Conservation (phyloP, 2,797 vertebrate genomes). For the Adrianichthys oophorus region DNA sequence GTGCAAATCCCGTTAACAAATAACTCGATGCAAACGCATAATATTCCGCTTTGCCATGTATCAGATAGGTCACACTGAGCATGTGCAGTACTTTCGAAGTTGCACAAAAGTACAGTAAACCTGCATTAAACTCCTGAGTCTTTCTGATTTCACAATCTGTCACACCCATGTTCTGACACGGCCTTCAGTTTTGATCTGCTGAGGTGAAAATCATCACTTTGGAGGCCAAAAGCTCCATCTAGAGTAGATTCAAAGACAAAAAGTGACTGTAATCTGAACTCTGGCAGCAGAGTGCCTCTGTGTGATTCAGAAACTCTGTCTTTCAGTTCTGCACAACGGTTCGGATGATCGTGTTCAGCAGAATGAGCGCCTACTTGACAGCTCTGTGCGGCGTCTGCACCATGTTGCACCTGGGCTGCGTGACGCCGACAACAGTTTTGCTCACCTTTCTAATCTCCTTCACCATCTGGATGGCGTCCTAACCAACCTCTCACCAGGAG, state of each 20-base stretch:
- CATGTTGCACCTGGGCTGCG: constrained; percentile 78
- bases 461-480: constrained; percentile 95
- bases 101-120: neutral
- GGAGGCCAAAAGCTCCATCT: constrained; percentile 52
- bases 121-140: neutral
- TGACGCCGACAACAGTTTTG: constrained; percentile 78
- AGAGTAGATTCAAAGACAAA: constrained; percentile 28
- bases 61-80: neutral
- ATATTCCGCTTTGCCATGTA: neutral
- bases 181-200: constrained; percentile 1
- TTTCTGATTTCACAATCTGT: neutral
- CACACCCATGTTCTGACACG: neutral
- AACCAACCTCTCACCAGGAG: constrained; percentile 26
- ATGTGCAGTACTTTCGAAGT: neutral
- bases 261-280: neutral
- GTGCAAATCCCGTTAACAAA: no score
- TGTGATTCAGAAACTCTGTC: constrained; percentile 16
- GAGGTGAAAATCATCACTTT: neutral
- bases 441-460: constrained; percentile 84
- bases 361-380: constrained; percentile 83
- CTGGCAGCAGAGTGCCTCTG: neutral
- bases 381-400: constrained; percentile 79
- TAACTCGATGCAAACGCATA: no score
- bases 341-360: constrained; percentile 90
- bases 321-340: constrained; percentile 88